Percentiles rank a stretch among this genome's conserved stretches.
Conservation (phyloP, 2,888 invertebrate species). For the Loripinus fragilis region DNA sequence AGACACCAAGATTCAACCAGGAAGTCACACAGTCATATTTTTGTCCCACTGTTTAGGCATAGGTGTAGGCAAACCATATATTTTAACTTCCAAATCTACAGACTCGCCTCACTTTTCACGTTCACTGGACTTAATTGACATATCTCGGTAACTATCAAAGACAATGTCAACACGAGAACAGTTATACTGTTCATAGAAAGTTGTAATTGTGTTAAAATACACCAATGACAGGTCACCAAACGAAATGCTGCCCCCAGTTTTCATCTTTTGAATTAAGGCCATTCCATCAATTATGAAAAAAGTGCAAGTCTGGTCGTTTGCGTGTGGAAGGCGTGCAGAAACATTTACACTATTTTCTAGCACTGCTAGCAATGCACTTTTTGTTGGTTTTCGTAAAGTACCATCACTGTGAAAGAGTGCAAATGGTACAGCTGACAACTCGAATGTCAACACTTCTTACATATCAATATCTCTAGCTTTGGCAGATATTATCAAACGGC, state of each 20-base stretch:
- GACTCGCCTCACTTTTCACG: neutral
- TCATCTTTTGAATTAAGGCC: neutral
- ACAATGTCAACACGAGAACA: neutral
- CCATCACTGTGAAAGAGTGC: neutral
- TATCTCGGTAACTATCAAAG: neutral
- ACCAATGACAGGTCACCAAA: neutral
- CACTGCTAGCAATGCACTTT: neutral
- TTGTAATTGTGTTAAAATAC: neutral
- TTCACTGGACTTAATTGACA: neutral
- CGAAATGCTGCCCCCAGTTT: neutral
- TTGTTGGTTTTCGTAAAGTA: neutral
- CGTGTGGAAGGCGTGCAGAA: neutral
- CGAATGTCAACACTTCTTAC: neutral
- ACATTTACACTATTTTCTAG: neutral
- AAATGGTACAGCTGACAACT: neutral
- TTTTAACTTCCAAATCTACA: neutral
- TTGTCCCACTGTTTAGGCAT: neutral
- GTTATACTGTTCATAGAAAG: neutral
- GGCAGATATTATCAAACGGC: too few species aligned
- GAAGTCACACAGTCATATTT: neutral
- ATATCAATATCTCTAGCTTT: too few species aligned
- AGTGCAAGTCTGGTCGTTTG: neutral
- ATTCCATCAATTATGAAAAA: neutral
- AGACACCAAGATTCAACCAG: neutral
- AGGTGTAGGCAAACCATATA: neutral